Conservation (phyloP, 2,888 invertebrate genomes). For the Urechis unicinctus region DNA sequence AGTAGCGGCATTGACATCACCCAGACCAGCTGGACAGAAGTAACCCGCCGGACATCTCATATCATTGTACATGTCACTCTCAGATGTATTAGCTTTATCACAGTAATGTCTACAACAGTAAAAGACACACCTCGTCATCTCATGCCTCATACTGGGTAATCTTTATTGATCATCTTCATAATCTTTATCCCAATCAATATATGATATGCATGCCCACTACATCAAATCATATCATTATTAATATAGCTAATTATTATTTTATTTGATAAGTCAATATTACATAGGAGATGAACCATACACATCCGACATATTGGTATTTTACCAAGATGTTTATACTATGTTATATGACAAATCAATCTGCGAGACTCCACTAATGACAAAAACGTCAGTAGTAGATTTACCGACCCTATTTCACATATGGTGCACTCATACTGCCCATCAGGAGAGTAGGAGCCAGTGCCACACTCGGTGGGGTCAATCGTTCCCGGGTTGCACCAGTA, state of each 20-base stretch:
- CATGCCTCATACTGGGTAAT: background rate
- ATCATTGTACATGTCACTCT: slow-evolving; percentile 33
- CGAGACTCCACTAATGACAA: background rate
- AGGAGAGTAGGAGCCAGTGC: slow-evolving; percentile 31
- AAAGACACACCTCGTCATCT: background rate
- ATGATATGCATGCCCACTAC: too few relatives aligned
- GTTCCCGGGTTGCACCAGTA: slow-evolving; percentile 32
- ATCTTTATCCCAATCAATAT: too few relatives aligned
- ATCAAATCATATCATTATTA: too few relatives aligned
- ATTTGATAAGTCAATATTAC: too few relatives aligned
- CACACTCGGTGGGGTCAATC: slow-evolving; percentile 31
- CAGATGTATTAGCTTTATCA: slow-evolving; percentile 41
- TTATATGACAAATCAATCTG: background rate
- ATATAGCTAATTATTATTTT: too few relatives aligned
- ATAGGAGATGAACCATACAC: too few relatives aligned
- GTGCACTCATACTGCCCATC: slow-evolving; percentile 32
- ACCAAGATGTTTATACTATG: too few relatives aligned
- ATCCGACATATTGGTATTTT: too few relatives aligned
- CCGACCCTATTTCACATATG: slow-evolving; percentile 38
- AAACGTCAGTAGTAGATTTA: background rate
- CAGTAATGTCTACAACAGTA: slow-evolving; percentile 37
- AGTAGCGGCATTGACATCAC: slow-evolving; percentile 33
- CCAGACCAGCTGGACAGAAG: slow-evolving; percentile 33
- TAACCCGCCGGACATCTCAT: slow-evolving; percentile 40
- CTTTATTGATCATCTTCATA: too few relatives aligned